A percentile compares a stretch with the other conserved stretches of the same genome.
phyloP scores from a whole-genome alignment of 2,888 invertebrate genomes.

The Melinaea menophilus region DNA sequence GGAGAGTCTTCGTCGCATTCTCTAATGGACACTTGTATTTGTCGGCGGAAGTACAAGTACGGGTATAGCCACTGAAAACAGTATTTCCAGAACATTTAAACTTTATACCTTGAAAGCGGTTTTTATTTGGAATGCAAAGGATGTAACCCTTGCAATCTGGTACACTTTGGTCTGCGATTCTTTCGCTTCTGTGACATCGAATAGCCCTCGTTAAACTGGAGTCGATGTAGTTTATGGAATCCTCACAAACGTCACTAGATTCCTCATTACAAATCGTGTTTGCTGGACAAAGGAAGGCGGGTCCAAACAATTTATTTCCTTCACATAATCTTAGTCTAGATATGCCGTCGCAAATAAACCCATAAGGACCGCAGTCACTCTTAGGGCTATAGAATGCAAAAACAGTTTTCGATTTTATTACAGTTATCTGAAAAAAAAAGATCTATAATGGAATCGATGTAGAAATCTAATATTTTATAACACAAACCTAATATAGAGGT shows the following conservation, averaged over 20 bases:
- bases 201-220: conserved; percentile 51
- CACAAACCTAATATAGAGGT: neutral
- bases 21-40: conserved; percentile 60
- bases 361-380: conserved; percentile 61
- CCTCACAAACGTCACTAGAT: conserved; percentile 65
- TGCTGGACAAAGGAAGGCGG: conserved; percentile 59
- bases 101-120: conserved; percentile 67
- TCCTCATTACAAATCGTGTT: conserved; percentile 68
- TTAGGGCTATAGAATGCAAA: conserved; percentile 40
- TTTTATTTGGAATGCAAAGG: conserved; percentile 65
- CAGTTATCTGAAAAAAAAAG: conserved; percentile 16
- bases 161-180: conserved; percentile 64
- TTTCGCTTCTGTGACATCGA: conserved; percentile 59
- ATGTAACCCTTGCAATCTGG: conserved; percentile 71
- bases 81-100: conserved; percentile 68
- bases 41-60: conserved; percentile 61
- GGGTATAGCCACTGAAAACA: conserved; percentile 61
- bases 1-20: conserved; percentile 44
- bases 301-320: conserved; percentile 53
- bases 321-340: conserved; percentile 61
- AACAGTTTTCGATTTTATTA: conserved; percentile 7
- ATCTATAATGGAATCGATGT: neutral
- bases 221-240: conserved; percentile 56
- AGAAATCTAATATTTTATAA: conserved; percentile 10
- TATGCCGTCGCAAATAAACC: conserved; percentile 60